Evolutionary conservation across 2,888 invertebrate genomes (phyloP).

Genomic region (Andricus curvator): DNA sequence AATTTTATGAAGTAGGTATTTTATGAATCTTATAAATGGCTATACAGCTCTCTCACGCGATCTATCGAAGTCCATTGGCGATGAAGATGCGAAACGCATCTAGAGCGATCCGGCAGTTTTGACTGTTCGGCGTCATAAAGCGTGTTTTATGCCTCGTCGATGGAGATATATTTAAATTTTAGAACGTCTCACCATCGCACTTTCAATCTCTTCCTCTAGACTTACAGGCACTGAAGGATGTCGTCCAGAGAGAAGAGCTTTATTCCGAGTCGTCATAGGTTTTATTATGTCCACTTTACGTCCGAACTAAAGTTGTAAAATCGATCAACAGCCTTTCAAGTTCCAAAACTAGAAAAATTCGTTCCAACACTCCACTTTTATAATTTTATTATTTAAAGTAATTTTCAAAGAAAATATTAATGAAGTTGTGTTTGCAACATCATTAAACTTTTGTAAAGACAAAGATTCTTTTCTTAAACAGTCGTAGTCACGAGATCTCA

Average conservation of each 20-base stretch:
- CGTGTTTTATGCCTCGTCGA: conserved; percentile 60
- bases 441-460: too few relatives aligned
- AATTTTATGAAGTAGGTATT: too few relatives aligned
- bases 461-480: too few relatives aligned
- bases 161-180: conserved; percentile 65
- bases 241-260: conserved; percentile 26
- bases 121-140: conserved; percentile 61
- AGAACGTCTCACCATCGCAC: conserved; percentile 50
- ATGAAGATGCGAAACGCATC: conserved; percentile 50
- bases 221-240: conserved; percentile 36
- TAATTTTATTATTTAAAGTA: too few relatives aligned
- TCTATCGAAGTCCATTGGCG: conserved; percentile 22
- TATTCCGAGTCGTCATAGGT: conserved; percentile 19
- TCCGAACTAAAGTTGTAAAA: conserved; percentile 36
- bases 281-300: conserved; percentile 38
- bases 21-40: too few relatives aligned
- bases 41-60: neutral
- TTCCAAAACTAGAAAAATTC: neutral
- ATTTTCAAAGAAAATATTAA: too few relatives aligned
- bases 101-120: conserved; percentile 51
- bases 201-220: conserved; percentile 51
- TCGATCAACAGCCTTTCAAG: conserved; percentile 1
- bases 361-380: too few relatives aligned
- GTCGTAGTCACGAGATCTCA: too few relatives aligned
- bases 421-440: too few relatives aligned